Evolutionary conservation across 2,113 vertebrate genomes (phyloP).

Genomic region (Notothenia rossii): DNA sequence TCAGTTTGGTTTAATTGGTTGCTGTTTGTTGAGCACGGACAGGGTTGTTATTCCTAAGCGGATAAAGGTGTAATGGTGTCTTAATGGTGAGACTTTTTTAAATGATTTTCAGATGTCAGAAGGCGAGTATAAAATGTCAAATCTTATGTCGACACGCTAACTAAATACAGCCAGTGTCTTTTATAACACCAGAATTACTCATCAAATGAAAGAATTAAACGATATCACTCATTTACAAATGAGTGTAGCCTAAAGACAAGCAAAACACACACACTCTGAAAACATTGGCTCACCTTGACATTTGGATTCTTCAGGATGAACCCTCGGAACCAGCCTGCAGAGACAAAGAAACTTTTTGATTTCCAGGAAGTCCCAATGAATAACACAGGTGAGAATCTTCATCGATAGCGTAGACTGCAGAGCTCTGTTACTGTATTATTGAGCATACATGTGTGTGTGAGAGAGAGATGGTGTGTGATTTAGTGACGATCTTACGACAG

Average conservation of each 20-base stretch:
- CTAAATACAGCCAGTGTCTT: no score
- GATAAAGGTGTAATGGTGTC: no score
- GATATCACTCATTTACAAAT: background rate
- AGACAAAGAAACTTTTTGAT: conserved; percentile 61
- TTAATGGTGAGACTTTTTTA: no score
- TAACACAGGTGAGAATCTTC: background rate
- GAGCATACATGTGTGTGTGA: background rate
- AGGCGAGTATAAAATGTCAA: no score
- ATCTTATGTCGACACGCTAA: no score
- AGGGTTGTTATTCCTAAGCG: no score
- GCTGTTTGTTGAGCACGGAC: background rate
- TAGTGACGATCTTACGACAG: background rate
- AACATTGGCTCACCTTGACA: conserved; percentile 88
- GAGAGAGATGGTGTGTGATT: background rate
- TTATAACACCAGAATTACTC: no score
- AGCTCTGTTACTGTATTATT: background rate
- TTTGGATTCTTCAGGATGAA: conserved; percentile 98
- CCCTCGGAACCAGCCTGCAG: conserved; percentile 97
- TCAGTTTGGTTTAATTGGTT: background rate
- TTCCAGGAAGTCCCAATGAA: background rate
- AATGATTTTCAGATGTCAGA: no score
- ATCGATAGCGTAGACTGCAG: background rate
- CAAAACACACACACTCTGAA: background rate
- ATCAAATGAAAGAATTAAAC: no score
- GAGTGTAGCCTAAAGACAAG: background rate